These are phyloP conservation scores for Pterocles burchelli DNA, from an alignment of 2,113 vertebrate species.

Conservation along the genomic window DNA sequence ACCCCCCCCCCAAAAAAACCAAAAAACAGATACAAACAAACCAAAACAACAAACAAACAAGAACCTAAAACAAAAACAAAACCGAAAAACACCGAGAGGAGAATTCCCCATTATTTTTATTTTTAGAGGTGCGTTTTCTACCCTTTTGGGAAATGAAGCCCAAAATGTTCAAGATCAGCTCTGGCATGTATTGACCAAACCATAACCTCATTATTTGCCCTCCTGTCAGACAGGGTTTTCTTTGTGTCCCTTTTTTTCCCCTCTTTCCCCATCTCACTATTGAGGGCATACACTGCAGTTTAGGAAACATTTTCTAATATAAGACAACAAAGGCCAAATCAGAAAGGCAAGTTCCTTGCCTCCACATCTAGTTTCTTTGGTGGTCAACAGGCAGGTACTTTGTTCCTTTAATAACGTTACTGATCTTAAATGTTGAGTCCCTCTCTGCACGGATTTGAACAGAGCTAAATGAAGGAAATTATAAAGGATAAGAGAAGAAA, in stretches of 20 bases:
- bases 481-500: neutral
- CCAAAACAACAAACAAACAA: no score
- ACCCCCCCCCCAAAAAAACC: no score
- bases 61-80: neutral
- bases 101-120: neutral
- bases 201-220: neutral
- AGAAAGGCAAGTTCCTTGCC: neutral
- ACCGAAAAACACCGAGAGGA: rapidly evolving
- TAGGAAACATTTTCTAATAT: neutral
- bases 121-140: neutral
- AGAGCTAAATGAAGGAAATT: neutral
- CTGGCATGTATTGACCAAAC: neutral
- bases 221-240: rapidly evolving
- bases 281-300: neutral
- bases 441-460: neutral
- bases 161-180: neutral
- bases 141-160: neutral
- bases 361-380: neutral
- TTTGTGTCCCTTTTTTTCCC: rapidly evolving
- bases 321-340: neutral
- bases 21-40: neutral
- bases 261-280: neutral
- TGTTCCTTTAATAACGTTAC: neutral
- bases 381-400: neutral
- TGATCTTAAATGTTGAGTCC: neutral